phyloP scores from a whole-genome alignment of 2,888 invertebrate genomes.

The Mallateleia sp. region DNA sequence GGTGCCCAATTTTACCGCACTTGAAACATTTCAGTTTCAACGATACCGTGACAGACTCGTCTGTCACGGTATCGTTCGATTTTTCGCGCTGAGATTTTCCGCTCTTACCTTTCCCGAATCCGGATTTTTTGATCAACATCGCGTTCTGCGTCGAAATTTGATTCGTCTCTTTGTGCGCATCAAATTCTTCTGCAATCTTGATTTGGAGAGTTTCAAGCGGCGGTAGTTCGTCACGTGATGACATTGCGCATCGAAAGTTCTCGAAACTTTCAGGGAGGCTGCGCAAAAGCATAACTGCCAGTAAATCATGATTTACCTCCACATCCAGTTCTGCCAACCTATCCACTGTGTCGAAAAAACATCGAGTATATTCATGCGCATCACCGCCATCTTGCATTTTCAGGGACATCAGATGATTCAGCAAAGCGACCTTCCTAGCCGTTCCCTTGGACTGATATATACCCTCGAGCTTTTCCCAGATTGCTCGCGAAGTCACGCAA shows the following conservation, averaged over 20 bases:
- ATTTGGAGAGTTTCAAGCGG: neutral
- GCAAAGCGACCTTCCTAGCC: neutral
- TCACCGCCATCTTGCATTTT: neutral
- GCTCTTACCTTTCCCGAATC: no score
- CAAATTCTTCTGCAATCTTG: neutral
- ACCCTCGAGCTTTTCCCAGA: neutral
- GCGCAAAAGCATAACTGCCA: conserved; percentile 3
- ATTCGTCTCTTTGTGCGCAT: neutral
- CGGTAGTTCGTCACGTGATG: neutral
- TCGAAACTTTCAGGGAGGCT: neutral
- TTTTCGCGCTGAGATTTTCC: no score
- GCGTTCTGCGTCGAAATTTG: conserved; percentile 1
- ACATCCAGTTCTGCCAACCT: neutral
- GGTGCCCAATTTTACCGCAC: conserved; percentile 24
- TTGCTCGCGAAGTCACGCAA: neutral
- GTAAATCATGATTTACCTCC: neutral
- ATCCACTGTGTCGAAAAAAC: neutral
- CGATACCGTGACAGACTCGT: no score
- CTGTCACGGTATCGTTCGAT: no score
- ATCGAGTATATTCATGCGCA: neutral
- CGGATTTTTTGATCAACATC: no score
- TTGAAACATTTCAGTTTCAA: neutral
- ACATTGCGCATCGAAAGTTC: neutral
- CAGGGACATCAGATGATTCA: neutral
- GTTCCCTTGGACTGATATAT: neutral